These are phyloP conservation scores for Bubo bubo DNA, from an alignment of 2,113 vertebrate genomes.

Conservation along the genomic window DNA sequence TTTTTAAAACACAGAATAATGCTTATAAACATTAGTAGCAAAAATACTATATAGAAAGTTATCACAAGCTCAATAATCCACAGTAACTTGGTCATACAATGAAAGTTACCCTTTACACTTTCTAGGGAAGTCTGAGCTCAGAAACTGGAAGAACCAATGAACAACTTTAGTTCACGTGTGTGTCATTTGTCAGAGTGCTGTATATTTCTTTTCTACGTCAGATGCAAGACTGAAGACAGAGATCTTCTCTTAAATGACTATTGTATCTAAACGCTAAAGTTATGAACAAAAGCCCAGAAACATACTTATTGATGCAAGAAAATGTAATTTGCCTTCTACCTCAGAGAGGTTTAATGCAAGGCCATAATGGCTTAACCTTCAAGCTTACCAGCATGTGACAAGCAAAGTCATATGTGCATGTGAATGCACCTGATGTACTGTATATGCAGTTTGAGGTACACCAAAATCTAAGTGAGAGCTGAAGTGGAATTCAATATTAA, in stretches of 20 bases:
- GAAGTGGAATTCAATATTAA: background rate
- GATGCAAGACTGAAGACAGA: background rate
- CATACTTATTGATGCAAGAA: background rate
- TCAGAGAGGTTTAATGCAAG: background rate
- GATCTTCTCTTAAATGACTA: background rate
- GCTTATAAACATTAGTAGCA: background rate
- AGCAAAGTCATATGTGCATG: background rate
- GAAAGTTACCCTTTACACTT: background rate
- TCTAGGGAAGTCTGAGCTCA: background rate
- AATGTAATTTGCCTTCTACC: background rate
- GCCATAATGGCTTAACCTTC: background rate
- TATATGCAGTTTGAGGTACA: background rate
- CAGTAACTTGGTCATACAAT: background rate
- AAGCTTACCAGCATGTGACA: background rate
- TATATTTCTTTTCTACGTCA: background rate
- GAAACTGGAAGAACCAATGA: background rate
- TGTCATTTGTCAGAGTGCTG: background rate
- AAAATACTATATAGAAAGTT: background rate
- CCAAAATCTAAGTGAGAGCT: background rate
- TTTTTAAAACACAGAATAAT: background rate
- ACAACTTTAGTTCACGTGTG: background rate
- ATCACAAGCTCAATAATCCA: background rate
- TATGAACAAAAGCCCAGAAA: background rate
- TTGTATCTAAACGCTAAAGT: background rate
- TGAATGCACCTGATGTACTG: background rate